Percentiles rank a stretch among this genome's conserved stretches.
phyloP scores from a whole-genome alignment of 2,113 vertebrate genomes.

The Pyxicephalus adspersus region DNA sequence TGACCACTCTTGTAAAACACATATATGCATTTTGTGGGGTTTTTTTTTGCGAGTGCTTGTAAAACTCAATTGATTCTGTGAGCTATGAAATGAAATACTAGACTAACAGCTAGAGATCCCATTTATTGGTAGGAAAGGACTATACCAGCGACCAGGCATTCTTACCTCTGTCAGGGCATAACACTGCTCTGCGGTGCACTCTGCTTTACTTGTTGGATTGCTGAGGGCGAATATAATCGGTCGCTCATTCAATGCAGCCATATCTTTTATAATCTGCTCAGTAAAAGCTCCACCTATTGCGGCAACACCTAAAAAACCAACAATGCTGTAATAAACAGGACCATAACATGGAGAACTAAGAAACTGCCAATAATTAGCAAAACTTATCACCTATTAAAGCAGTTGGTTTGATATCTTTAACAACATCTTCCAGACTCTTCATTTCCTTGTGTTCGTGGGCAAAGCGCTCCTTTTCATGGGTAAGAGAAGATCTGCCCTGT shows the following conservation, averaged over 20 bases:
- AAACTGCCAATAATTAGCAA: not conserved
- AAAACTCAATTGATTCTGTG: no score
- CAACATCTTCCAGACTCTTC: conserved; percentile 84
- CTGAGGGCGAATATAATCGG: conserved; percentile 97
- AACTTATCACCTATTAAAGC: conserved; percentile 86
- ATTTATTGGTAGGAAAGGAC: no score
- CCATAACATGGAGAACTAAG: no score
- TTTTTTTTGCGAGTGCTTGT: no score
- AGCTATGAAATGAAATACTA: no score
- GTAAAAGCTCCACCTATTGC: conserved; percentile 91
- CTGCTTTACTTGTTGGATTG: conserved; percentile 97
- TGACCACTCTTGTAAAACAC: no score
- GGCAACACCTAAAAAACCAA: conserved; percentile 82
- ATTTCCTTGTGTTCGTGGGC: conserved; percentile 88
- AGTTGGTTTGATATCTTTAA: conserved; percentile 86
- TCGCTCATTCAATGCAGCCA: conserved; percentile 87
- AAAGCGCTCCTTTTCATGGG: conserved; percentile 86
- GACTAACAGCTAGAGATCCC: no score
- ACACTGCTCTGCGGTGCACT: conserved; percentile 96
- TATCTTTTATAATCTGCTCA: conserved; percentile 85
- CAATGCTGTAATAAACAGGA: not conserved
- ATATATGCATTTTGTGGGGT: no score
- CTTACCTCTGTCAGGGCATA: conserved; percentile 89
- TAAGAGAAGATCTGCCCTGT: conserved; percentile 86
- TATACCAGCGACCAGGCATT: no score